Conservation (phyloP, 2,113 vertebrate genomes). For the Neotragus moschatus region DNA sequence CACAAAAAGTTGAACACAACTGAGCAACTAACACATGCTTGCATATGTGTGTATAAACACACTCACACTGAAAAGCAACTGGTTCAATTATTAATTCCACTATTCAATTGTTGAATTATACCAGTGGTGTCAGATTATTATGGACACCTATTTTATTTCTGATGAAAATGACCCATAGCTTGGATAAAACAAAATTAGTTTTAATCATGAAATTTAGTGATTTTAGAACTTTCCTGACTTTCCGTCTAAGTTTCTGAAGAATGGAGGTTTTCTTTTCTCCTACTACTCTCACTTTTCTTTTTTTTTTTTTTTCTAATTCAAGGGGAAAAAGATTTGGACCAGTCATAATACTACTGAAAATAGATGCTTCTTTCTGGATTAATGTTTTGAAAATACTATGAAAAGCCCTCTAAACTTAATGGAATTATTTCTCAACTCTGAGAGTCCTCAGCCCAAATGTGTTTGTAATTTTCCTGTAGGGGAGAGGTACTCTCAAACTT, state of each 20-base stretch:
- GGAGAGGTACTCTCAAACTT: not conserved
- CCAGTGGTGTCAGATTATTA: not conserved
- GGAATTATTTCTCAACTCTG: not conserved
- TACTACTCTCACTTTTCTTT: not conserved
- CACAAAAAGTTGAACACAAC: not conserved
- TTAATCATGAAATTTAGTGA: not conserved
- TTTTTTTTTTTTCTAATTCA: not conserved
- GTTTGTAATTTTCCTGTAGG: not conserved
- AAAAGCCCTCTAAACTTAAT: not conserved
- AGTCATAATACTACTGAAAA: not conserved
- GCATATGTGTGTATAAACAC: not conserved
- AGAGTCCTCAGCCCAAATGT: not conserved
- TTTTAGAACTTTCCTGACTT: not conserved
- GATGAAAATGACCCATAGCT: not conserved
- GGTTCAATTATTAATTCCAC: not conserved
- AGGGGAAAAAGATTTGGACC: not conserved
- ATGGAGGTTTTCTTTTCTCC: not conserved
- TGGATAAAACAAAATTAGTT: not conserved
- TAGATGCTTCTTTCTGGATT: not conserved
- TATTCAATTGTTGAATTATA: not conserved
- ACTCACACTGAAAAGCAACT: not conserved
- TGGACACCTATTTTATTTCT: not conserved
- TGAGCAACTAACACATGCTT: not conserved
- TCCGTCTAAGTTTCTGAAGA: not conserved
- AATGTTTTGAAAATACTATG: not conserved